phyloP scores from a whole-genome alignment of 2,113 vertebrate genomes.

The Elgaria multicarinata region DNA sequence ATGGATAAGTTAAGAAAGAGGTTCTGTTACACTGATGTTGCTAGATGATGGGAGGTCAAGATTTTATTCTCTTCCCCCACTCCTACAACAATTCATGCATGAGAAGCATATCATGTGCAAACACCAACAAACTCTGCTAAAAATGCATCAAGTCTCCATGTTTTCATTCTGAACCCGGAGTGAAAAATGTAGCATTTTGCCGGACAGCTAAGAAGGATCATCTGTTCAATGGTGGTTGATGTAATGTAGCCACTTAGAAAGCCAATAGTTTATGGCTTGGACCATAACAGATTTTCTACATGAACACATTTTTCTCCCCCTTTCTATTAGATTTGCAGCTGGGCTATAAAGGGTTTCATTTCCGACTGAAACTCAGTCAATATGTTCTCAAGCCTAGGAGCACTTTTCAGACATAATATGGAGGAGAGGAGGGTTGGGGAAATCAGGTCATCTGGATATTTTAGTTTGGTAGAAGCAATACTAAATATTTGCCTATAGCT shows the following conservation, averaged over 20 bases:
- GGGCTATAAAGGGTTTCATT: slow-evolving; percentile 63
- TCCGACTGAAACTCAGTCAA: slow-evolving; percentile 20
- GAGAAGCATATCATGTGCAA: slow-evolving; percentile 35
- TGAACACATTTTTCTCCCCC: slow-evolving; percentile 50
- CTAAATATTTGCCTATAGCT: slow-evolving; percentile 52
- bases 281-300: slow-evolving; percentile 59
- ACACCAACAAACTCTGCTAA: neutral
- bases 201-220: neutral
- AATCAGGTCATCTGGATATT: slow-evolving; percentile 57
- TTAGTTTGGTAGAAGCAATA: slow-evolving; percentile 39
- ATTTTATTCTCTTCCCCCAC: neutral
- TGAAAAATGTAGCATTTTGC: neutral
- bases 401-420: slow-evolving; percentile 49
- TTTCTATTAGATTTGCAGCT: slow-evolving; percentile 36
- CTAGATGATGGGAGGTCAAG: too few relatives aligned
- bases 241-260: slow-evolving; percentile 61
- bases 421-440: slow-evolving; percentile 24
- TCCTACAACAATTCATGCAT: neutral
- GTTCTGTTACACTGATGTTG: too few relatives aligned
- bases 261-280: slow-evolving; percentile 50
- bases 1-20: too few relatives aligned
- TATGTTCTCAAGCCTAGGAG: slow-evolving; percentile 39
- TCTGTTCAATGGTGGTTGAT: neutral
- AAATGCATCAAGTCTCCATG: slow-evolving; percentile 36
- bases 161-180: slow-evolving; percentile 45